Evolutionary conservation across 2,797 vertebrate genomes (phyloP).

Genomic region (Hyperoplus lanceolatus): DNA sequence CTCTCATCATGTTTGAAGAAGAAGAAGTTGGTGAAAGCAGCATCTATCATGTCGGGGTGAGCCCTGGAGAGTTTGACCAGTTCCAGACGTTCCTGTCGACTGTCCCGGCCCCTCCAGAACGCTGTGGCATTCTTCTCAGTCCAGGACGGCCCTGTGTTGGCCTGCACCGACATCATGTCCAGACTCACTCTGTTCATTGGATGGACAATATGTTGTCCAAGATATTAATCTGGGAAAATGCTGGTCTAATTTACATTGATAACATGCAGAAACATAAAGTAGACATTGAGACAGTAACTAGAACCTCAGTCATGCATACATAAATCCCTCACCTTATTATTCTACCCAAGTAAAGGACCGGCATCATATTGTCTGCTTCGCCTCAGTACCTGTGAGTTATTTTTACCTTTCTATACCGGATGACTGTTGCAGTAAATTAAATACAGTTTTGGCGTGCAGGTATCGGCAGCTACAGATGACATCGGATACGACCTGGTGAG

Average conservation of each 20-base stretch:
- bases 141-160: conserved; percentile 93
- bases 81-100: conserved; percentile 94
- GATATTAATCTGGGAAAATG: neutral
- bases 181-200: conserved; percentile 90
- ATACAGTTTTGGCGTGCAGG: neutral
- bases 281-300: neutral
- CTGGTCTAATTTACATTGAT: neutral
- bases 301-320: neutral
- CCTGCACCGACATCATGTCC: conserved; percentile 99
- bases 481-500: neutral
- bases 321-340: neutral
- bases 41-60: conserved; percentile 90
- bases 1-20: conserved; percentile 97
- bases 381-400: neutral
- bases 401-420: neutral
- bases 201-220: neutral
- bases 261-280: neutral
- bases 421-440: neutral
- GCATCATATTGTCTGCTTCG: neutral
- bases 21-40: conserved; percentile 98
- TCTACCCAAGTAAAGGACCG: too few species aligned
- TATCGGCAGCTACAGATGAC: conserved; percentile 2
- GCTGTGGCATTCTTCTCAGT: conserved; percentile 91
- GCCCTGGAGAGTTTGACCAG: conserved; percentile 94
- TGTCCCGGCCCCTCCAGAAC: conserved; percentile 98